Evolutionary conservation across 2,888 invertebrate species (phyloP).

Genomic region (Sabatieria punctata): DNA sequence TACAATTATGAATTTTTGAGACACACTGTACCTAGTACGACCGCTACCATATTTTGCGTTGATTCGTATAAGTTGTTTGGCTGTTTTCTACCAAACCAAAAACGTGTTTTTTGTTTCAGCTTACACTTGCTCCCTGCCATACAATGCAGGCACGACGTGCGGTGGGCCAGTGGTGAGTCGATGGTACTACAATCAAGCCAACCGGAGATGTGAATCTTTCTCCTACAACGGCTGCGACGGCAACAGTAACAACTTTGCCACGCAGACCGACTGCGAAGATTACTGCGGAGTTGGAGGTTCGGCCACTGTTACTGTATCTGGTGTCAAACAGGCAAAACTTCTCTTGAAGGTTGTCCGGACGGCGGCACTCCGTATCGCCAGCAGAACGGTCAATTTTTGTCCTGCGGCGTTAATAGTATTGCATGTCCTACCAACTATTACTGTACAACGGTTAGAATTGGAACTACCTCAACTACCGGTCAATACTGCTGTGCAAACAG

Average conservation of each 20-base stretch:
- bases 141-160: background rate
- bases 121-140: background rate
- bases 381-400: background rate
- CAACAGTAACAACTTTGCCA: background rate
- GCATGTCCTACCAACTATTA: background rate
- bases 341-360: background rate
- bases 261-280: background rate
- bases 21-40: too few species aligned
- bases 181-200: background rate
- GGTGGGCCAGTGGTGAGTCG: background rate
- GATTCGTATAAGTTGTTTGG: too few species aligned
- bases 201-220: background rate
- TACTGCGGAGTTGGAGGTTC: background rate
- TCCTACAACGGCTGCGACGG: background rate
- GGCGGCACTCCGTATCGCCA: background rate
- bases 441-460: background rate
- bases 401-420: background rate
- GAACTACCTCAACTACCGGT: background rate
- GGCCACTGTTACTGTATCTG: background rate
- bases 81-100: too few species aligned
- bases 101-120: background rate
- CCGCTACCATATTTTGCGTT: too few species aligned
- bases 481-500: conserved; percentile 2
- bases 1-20: too few species aligned
- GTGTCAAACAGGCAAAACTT: background rate